phyloP scores from a whole-genome alignment of 1,140 invertebrate species.

The Vanessa tameamea region DNA sequence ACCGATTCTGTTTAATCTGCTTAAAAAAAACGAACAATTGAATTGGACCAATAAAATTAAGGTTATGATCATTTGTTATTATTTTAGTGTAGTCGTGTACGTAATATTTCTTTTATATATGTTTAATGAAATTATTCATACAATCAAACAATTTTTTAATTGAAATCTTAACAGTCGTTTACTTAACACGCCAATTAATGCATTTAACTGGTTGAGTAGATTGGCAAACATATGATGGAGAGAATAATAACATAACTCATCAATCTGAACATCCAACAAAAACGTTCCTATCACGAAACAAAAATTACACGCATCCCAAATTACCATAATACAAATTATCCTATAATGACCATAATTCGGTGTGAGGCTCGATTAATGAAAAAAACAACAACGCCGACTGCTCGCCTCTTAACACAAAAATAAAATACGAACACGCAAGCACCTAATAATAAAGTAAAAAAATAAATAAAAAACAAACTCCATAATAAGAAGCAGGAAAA shows the following conservation, averaged over 20 bases:
- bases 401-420: conserved; percentile 78
- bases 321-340: conserved; percentile 81
- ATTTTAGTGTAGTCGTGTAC: too few relatives aligned
- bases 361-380: conserved; percentile 76
- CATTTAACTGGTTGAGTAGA: background rate
- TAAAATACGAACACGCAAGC: conserved; percentile 76
- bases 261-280: conserved; percentile 64
- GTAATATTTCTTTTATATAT: too few relatives aligned
- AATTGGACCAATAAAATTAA: too few relatives aligned
- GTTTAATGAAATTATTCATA: too few relatives aligned
- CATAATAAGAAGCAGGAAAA: conserved; percentile 80
- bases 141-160: background rate
- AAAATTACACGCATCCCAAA: conserved; percentile 80
- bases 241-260: conserved; percentile 45
- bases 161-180: background rate
- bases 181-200: background rate
- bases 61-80: too few relatives aligned
- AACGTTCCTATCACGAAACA: conserved; percentile 77
- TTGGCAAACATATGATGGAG: background rate
- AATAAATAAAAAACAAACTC: conserved; percentile 61
- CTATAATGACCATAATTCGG: conserved; percentile 80
- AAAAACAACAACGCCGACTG: conserved; percentile 64
- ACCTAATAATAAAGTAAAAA: conserved; percentile 77
- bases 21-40: too few relatives aligned
- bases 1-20: too few relatives aligned